phyloP scores from a whole-genome alignment of 2,888 invertebrate species.

The Bombylius major region DNA sequence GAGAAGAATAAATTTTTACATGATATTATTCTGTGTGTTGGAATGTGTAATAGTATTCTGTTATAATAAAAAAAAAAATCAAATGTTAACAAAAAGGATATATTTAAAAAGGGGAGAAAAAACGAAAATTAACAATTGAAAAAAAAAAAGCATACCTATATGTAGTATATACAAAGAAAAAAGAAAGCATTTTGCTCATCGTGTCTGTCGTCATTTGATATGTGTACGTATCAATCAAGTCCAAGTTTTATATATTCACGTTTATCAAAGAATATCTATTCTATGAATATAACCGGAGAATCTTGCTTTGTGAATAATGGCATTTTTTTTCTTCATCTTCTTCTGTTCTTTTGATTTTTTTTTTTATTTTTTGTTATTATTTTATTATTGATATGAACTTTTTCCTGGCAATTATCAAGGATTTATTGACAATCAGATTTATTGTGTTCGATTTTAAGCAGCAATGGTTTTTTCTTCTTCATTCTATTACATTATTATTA shows the following conservation, averaged over 20 bases:
- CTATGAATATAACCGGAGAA: background rate
- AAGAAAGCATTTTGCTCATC: background rate
- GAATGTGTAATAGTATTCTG: background rate
- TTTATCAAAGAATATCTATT: background rate
- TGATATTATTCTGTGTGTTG: background rate
- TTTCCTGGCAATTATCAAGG: constrained; percentile 12
- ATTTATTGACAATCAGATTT: constrained; percentile 14
- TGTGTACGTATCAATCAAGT: constrained; percentile 13
- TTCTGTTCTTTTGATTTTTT: too few relatives aligned
- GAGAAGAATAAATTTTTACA: too few relatives aligned
- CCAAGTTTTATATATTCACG: background rate
- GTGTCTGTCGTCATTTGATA: constrained; percentile 12
- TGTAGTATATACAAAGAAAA: too few relatives aligned
- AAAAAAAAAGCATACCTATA: too few relatives aligned
- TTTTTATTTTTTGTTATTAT: too few relatives aligned
- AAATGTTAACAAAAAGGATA: background rate
- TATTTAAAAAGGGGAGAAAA: background rate
- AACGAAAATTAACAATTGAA: background rate
- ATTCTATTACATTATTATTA: too few relatives aligned
- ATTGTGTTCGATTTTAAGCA: constrained; percentile 13
- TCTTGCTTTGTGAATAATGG: background rate
- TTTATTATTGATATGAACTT: constrained; percentile 5
- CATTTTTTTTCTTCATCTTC: constrained; percentile 7
- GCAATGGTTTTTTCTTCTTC: constrained; percentile 2
- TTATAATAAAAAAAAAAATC: background rate